These are phyloP conservation scores for Archaeoteleia sp. DNA, from an alignment of 2,888 invertebrate genomes.

Conservation along the genomic window DNA sequence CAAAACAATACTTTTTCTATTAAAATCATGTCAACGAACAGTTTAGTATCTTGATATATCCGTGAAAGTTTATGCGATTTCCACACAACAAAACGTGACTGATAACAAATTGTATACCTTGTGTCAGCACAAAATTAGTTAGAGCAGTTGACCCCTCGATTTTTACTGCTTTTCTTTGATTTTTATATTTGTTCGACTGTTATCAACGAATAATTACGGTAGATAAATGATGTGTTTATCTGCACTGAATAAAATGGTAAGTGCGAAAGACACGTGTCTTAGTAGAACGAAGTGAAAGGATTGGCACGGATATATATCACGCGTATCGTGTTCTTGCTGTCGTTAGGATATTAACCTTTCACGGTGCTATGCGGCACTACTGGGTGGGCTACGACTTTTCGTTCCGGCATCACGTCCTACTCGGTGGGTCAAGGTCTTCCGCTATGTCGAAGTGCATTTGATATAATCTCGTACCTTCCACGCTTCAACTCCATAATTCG, in stretches of 20 bases:
- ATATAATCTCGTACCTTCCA: conserved; percentile 15
- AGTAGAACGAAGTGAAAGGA: conserved; percentile 27
- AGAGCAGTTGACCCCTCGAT: too few relatives aligned
- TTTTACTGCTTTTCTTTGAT: too few relatives aligned
- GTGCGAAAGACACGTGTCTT: conserved; percentile 19
- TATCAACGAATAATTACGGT: too few relatives aligned
- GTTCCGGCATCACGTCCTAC: conserved; percentile 21
- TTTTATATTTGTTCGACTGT: too few relatives aligned
- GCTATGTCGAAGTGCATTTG: conserved; percentile 22
- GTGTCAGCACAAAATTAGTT: too few relatives aligned
- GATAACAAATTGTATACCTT: too few relatives aligned
- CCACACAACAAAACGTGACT: too few relatives aligned
- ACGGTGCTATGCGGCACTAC: conserved; percentile 15
- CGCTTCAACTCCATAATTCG: conserved; percentile 18
- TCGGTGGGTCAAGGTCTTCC: conserved; percentile 36
- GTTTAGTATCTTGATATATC: too few relatives aligned
- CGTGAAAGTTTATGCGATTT: too few relatives aligned
- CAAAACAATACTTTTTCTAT: too few relatives aligned
- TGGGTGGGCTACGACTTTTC: conserved; percentile 23
- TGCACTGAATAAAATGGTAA: neutral
- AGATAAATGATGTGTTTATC: conserved; percentile 15
- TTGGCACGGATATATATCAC: conserved; percentile 19
- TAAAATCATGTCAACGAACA: too few relatives aligned
- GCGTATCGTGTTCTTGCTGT: conserved; percentile 18
- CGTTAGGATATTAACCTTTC: conserved; percentile 31